Conservation (phyloP, 1,140 invertebrate species). For the Linepithema humile region DNA sequence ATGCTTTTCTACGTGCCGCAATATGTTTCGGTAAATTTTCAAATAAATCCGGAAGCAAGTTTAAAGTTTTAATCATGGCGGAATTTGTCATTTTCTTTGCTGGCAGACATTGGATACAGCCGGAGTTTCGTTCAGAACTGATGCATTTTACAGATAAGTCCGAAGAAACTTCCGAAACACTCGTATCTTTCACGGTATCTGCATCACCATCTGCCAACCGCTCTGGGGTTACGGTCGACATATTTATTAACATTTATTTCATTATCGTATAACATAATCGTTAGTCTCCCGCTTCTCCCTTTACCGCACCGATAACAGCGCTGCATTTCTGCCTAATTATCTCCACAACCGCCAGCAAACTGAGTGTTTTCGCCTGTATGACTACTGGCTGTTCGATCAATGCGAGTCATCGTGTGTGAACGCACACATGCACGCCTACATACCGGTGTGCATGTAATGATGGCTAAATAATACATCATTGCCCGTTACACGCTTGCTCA, state of each 20-base stretch:
- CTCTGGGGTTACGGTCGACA: neutral
- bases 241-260: constrained; percentile 56
- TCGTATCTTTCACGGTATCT: constrained; percentile 60
- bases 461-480: constrained; percentile 53
- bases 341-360: neutral
- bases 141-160: constrained; percentile 60
- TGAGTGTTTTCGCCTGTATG: constrained; percentile 25
- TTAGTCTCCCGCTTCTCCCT: neutral
- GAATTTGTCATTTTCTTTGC: constrained; percentile 43
- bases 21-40: neutral
- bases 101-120: constrained; percentile 20
- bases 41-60: constrained; percentile 37
- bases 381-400: constrained; percentile 38
- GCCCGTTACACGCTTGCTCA: constrained; percentile 37
- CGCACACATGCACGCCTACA: too few species aligned
- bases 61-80: constrained; percentile 40
- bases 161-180: constrained; percentile 57
- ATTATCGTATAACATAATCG: constrained; percentile 20
- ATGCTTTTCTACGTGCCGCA: neutral
- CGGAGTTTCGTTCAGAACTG: constrained; percentile 56
- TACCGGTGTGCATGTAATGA: constrained; percentile 18
- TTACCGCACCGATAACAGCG: neutral
- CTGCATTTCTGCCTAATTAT: constrained; percentile 21
- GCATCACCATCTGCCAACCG: constrained; percentile 32
- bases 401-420: neutral